These are phyloP conservation scores for Subanguina moxae DNA, from an alignment of 1,140 invertebrate species.

Conservation along the genomic window DNA sequence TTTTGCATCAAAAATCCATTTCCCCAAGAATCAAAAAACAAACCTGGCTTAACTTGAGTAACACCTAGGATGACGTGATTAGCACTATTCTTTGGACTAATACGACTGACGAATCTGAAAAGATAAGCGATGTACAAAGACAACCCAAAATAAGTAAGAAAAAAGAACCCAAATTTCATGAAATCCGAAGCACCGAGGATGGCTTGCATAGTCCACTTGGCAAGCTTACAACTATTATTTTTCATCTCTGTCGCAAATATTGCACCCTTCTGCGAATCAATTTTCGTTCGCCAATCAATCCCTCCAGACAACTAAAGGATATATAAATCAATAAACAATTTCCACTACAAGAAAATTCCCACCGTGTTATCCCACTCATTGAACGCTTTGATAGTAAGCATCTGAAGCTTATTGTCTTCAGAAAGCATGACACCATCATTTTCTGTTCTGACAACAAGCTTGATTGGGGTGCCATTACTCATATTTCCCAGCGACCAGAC, in stretches of 20 bases:
- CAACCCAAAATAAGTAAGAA: neutral
- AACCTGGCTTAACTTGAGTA: no score
- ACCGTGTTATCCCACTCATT: constrained; percentile 97
- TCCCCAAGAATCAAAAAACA: no score
- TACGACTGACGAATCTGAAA: constrained; percentile 81
- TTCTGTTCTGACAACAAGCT: constrained; percentile 83
- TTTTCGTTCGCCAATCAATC: constrained; percentile 90
- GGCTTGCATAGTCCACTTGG: constrained; percentile 97
- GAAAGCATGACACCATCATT: constrained; percentile 83
- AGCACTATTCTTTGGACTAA: constrained; percentile 83
- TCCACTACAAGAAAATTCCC: constrained; percentile 32
- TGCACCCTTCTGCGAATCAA: constrained; percentile 92
- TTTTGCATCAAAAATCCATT: constrained; percentile 73
- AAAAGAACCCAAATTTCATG: constrained; percentile 10
- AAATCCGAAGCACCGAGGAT: constrained; percentile 91
- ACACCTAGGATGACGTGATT: constrained; percentile 95
- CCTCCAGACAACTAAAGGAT: constrained; percentile 69
- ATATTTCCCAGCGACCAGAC: neutral
- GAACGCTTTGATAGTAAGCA: constrained; percentile 89
- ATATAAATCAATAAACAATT: constrained; percentile 13
- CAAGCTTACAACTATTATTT: constrained; percentile 96
- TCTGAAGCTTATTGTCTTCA: constrained; percentile 70
- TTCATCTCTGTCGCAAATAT: constrained; percentile 96
- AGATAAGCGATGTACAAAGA: constrained; percentile 2
- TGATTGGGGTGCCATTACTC: constrained; percentile 23